Base-by-base conservation (phyloP, 2,797 vertebrate species). In the Anguilla anguilla region DNA sequence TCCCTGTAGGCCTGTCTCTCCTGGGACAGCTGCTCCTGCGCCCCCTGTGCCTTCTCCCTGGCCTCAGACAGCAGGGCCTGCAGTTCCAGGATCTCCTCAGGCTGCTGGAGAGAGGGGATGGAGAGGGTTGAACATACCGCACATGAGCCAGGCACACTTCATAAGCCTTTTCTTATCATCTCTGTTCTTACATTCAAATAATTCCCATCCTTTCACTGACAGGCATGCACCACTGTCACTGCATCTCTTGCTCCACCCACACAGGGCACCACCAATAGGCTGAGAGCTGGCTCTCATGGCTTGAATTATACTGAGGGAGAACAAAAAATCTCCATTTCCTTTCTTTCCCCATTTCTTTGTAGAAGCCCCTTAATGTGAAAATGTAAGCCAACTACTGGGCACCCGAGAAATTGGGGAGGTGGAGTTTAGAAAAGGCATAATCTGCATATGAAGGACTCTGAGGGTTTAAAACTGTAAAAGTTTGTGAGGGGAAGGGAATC, bases 1-100 rank as follows among this genome's bases (percentile, higher is more conserved):
- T 97, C 97, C 91, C 95, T 96, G 88, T 96, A 96, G 53, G 96
- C 93, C 89, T 96, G 96, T 87, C 93, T 96, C 92, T 98, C 97
- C 91, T 96, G 95, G 0, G 96, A 95, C 61, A 97, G 95, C 91
- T 98, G 97, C 89, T 97, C 97, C 92, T 97, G 96, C 83, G 96
- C 93, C 83, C 94, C 94, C 35, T 91, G 92, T 83, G 96, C 93
- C 39, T 94, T 96, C 91, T 97, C 97, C 0, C 97, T 96, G 10
- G 94, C 96, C 90, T 97, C 95, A 0, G 94, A 96, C 90, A 97
- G 93, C 89, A 94, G 95, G 88, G 94, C 90, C 86, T 96, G 96
- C 91, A 97, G 94, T 89, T 97, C 97, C 88, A 92, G 92, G 93
- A 96, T 95, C 96, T 97, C 93, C 72, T 92, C n/a, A 0, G 1